Base-by-base conservation (phyloP, 2,888 invertebrate species). In the Ramazzottius varieornatus region DNA sequence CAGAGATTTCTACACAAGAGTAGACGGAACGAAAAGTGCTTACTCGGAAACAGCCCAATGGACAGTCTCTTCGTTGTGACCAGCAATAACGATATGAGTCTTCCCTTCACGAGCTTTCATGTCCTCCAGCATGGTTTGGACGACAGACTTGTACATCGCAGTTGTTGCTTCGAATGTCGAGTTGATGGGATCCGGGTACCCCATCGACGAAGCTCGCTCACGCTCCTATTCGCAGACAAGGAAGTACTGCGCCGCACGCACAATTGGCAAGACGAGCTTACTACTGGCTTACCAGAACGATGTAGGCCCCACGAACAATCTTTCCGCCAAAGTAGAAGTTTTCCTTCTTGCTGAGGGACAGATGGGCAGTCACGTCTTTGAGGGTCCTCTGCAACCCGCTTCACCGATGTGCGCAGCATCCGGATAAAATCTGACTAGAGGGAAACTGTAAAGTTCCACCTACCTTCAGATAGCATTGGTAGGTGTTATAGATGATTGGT, bases 241-340 rank as follows among this genome's bases (percentile, higher is more conserved):
- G n/a, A n/a, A n/a, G n/a, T n/a, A n/a, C n/a, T n/a, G n/a, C n/a
- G n/a, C n/a, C n/a, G n/a, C n/a, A n/a, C n/a, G n/a, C n/a, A n/a
- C n/a, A n/a, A n/a, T n/a, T n/a, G n/a, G n/a, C n/a, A n/a, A n/a
- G n/a, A n/a, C n/a, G n/a, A n/a, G n/a, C n/a, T n/a, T n/a, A n/a
- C n/a, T n/a, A n/a, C n/a, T n/a, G n/a, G n/a, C n/a, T n/a, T n/a
- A n/a, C n/a, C n/a, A n/a, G n/a, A n/a, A n/a, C n/a, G n/a, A n/a
- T n/a, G n/a, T n/a, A n/a, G n/a, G n/a, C n/a, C n/a, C 98, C 98
- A 65, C 98, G 83, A 32, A 99, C 96, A 63, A 94, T 81, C 79
- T 98, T 98, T 66, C 92, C 93, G 34, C 94, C 96, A 79, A 99
- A 99, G 79, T 85, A 89, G 81, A 98, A 96, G 77, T 91, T 84